Evolutionary conservation across 2,797 vertebrate species (phyloP).

Genomic region (Anabas testudineus): DNA sequence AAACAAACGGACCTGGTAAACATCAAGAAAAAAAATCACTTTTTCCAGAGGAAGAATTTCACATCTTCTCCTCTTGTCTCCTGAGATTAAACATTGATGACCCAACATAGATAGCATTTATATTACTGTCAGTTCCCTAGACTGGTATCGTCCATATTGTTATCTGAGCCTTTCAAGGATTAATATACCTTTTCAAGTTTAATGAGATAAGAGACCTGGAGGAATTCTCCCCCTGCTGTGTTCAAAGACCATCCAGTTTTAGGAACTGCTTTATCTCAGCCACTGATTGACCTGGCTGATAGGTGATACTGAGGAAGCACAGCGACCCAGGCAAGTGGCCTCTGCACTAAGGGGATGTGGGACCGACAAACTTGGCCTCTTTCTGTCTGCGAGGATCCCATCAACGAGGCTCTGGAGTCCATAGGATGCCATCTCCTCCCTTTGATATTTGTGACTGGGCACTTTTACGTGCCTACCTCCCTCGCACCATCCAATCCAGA

Average conservation of each 20-base stretch:
- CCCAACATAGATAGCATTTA: constrained; percentile 70
- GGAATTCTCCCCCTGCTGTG: constrained; percentile 84
- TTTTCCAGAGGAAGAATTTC: constrained; percentile 31
- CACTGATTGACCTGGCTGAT: constrained; percentile 91
- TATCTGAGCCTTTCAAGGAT: constrained; percentile 87
- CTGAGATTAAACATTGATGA: constrained; percentile 68
- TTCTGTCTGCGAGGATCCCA: constrained; percentile 71
- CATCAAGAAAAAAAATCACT: constrained; percentile 3
- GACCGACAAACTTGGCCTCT: constrained; percentile 81
- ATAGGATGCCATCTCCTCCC: constrained; percentile 64
- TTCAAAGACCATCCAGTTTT: constrained; percentile 89
- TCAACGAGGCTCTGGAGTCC: constrained; percentile 70
- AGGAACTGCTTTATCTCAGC: constrained; percentile 93
- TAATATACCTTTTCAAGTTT: constrained; percentile 94
- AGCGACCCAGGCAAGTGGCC: constrained; percentile 84
- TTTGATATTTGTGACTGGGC: constrained; percentile 72
- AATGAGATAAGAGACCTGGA: constrained; percentile 91
- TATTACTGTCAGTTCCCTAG: constrained; percentile 70
- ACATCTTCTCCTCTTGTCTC: constrained; percentile 41
- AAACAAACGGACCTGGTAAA: constrained; percentile 16
- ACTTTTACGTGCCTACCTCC: constrained; percentile 85
- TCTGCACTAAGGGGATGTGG: constrained; percentile 71
- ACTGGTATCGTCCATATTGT: constrained; percentile 76
- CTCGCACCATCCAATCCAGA: constrained; percentile 77
- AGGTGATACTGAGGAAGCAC: constrained; percentile 90